Evolutionary conservation across 2,888 invertebrate genomes (phyloP), one percentile per base, ranked within the genome.

Genomic region (Watsonalla binaria): DNA sequence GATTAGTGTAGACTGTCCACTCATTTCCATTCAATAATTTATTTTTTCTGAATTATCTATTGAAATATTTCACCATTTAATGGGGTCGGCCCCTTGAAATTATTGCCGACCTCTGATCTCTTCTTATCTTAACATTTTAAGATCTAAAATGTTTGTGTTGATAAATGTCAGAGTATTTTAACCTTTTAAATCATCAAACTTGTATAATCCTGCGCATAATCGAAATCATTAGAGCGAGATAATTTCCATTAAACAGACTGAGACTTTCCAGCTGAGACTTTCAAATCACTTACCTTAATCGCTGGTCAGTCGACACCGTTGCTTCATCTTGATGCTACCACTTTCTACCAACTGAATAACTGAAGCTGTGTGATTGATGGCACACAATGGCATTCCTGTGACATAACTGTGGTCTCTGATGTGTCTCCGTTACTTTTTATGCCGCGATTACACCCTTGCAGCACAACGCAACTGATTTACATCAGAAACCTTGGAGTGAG

Each of bases 341-440:
- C 57, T 34, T 58, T 62, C 54, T 54, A 64, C 58, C 64, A 55
- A 45, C 61, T 59, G 65, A 70, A 70, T 69, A 65, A 65, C 68
- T 64, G 70, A 70, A 62, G 63, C 55, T 45, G 54, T 63, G 61
- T 70, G 74, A 76, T 78, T 67, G 74, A 73, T 69, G 69, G 45
- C 52, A 59, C 54, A 64, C 70, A 70, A 68, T 74, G 66, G 60
- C 68, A 75, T 78, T 74, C 67, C 72, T 54, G 62, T 73, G 70
- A 67, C 61, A 65, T 74, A 75, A 72, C 72, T 72, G 70, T 72
- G 66, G 61, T 57, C 58, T 51, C 47, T 50, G 49, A 51, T 50
- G 47, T 52, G 48, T 52, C 56, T 55, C 68, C 74, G 69, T 68
- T 71, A 69, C 58, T 56, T 61, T 57, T 56, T 56, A 56, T 54